These are phyloP conservation scores for Telmatherina bonti DNA, from an alignment of 2,797 vertebrate genomes.

Conservation along the genomic window DNA sequence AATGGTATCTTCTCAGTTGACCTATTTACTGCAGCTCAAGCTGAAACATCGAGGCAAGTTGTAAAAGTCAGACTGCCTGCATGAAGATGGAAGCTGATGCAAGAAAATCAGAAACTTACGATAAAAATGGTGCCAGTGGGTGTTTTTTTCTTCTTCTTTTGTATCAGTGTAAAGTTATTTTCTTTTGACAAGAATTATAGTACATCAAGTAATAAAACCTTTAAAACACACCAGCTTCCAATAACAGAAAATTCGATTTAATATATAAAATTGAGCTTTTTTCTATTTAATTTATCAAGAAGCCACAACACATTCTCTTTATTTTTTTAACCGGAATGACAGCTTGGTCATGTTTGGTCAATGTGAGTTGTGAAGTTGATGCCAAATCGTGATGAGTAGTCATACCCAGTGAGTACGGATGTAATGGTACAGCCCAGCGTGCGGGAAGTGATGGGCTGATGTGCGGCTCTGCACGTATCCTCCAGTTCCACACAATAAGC, in stretches of 20 bases:
- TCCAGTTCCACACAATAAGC: neutral
- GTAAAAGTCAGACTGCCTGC: neutral
- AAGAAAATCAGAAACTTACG: neutral
- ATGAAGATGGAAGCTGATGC: neutral
- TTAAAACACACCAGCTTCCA: neutral
- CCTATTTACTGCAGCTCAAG: neutral
- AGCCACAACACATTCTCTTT: no score
- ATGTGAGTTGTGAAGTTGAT: neutral
- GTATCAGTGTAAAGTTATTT: neutral
- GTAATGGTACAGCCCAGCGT: conserved; percentile 21
- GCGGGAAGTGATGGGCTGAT: conserved; percentile 23
- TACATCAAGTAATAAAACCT: neutral
- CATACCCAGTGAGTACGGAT: conserved; percentile 28
- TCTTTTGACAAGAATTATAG: neutral
- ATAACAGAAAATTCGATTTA: neutral
- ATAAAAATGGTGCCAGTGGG: no score
- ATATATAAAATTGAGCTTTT: neutral
- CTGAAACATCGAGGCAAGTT: neutral
- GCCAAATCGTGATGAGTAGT: neutral
- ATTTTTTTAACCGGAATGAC: no score
- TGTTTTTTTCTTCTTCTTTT: neutral
- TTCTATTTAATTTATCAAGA: neutral
- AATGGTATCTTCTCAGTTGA: neutral
- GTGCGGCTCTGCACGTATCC: conserved; percentile 53
- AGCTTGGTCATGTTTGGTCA: neutral